phyloP scores from a whole-genome alignment of 2,888 invertebrate species.

The Cyclophora punctaria region DNA sequence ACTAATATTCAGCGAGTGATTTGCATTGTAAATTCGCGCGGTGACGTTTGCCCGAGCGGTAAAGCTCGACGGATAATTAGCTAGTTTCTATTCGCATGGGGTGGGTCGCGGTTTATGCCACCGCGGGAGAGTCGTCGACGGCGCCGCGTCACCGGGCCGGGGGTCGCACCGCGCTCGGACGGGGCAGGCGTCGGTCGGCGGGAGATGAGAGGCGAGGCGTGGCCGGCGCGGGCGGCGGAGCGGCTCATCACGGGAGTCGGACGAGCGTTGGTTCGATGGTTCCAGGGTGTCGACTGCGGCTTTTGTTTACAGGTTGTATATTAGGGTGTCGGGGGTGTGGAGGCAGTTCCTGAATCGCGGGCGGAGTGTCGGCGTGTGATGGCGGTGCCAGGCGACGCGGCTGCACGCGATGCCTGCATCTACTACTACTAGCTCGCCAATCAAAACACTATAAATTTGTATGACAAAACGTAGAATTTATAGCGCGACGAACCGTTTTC shows the following conservation, averaged over 20 bases:
- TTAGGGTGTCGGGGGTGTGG: conserved; percentile 38
- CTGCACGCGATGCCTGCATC: conserved; percentile 69
- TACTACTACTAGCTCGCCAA: conserved; percentile 38
- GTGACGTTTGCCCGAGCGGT: conserved; percentile 61
- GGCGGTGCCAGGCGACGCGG: conserved; percentile 72
- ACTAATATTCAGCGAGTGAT: conserved; percentile 71
- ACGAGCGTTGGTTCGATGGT: conserved; percentile 22
- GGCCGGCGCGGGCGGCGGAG: background rate
- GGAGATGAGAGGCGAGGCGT: background rate
- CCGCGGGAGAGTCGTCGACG: conserved; percentile 50
- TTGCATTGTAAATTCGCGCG: conserved; percentile 72
- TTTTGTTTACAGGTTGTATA: conserved; percentile 52
- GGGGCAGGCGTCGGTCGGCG: conserved; percentile 1
- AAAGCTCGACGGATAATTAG: conserved; percentile 72
- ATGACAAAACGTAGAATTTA: conserved; percentile 42
- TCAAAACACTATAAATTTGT: conserved; percentile 35
- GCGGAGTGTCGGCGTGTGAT: conserved; percentile 27
- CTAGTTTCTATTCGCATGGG: conserved; percentile 68
- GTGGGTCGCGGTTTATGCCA: conserved; percentile 32
- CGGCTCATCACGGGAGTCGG: background rate
- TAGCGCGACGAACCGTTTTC: conserved; percentile 20
- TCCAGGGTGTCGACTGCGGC: conserved; percentile 27
- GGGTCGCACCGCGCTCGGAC: conserved; percentile 1
- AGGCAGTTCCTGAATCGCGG: conserved; percentile 53
- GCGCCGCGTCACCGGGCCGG: conserved; percentile 32